Conservation (phyloP, 2,113 vertebrate species). For the Tyrannus savana region DNA sequence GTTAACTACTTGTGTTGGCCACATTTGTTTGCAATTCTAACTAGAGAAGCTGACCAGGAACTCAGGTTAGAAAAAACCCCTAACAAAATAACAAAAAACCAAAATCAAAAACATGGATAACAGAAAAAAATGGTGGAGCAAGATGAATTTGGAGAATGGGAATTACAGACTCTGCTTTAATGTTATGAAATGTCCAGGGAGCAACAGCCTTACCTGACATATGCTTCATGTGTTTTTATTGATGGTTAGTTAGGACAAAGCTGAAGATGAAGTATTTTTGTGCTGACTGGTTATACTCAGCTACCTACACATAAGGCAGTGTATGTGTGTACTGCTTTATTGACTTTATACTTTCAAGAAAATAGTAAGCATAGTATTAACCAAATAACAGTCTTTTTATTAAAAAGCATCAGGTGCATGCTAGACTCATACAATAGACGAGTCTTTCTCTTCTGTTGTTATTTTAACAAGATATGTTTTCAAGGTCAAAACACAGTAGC, state of each 20-base stretch:
- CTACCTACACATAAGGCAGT: neutral
- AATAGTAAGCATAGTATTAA: neutral
- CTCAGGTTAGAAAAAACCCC: neutral
- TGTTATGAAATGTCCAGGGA: neutral
- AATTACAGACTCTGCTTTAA: neutral
- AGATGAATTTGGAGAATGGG: neutral
- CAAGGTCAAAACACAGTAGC: neutral
- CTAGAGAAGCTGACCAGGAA: neutral
- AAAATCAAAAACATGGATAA: neutral
- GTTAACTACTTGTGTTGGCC: neutral
- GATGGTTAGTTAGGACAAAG: neutral
- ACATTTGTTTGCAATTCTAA: neutral
- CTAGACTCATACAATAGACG: neutral
- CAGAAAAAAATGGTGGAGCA: neutral
- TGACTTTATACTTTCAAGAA: neutral
- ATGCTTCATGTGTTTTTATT: neutral
- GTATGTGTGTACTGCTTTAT: neutral
- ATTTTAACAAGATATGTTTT: neutral
- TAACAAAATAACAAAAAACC: accelerated
- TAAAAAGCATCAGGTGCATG: neutral
- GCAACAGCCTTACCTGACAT: neutral
- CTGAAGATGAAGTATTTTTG: neutral
- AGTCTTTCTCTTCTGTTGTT: neutral
- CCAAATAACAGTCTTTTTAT: neutral
- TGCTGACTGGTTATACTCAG: neutral